These are phyloP conservation scores for Tauraco hartlaubi DNA, from an alignment of 2,797 vertebrate species.

Conservation along the genomic window DNA sequence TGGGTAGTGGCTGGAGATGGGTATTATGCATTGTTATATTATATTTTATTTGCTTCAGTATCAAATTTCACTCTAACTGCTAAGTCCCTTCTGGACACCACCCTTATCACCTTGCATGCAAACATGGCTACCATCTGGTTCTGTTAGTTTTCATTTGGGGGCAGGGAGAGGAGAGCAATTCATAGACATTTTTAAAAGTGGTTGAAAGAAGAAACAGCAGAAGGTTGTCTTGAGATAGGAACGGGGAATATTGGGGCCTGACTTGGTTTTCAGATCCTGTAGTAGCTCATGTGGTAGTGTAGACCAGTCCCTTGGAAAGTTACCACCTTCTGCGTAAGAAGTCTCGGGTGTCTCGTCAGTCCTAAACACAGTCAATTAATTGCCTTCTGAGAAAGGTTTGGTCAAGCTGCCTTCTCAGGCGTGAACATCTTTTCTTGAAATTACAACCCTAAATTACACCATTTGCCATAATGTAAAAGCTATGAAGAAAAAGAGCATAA, in stretches of 20 bases:
- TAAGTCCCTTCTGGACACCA: neutral
- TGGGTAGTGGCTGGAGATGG: neutral
- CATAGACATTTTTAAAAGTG: neutral
- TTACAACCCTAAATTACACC: neutral
- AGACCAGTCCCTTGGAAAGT: neutral
- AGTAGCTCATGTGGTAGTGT: neutral
- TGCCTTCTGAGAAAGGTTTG: neutral
- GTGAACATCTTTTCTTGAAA: neutral
- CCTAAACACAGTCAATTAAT: neutral
- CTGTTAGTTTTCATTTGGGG: neutral
- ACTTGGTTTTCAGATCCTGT: neutral
- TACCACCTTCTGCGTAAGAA: neutral
- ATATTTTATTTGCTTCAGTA: neutral
- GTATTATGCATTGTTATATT: neutral
- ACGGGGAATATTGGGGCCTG: neutral
- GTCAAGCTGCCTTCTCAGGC: neutral
- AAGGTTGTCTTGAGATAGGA: neutral
- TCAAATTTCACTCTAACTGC: neutral
- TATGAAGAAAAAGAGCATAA: neutral
- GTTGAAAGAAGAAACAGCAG: neutral
- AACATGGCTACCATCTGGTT: neutral
- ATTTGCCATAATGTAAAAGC: neutral
- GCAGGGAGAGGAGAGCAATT: neutral
- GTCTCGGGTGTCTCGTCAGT: neutral
- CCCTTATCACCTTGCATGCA: neutral